Evolutionary conservation across 1,140 invertebrate genomes (phyloP), one percentile per base, ranked within the genome.

Genomic region (Argopecten irradians): DNA sequence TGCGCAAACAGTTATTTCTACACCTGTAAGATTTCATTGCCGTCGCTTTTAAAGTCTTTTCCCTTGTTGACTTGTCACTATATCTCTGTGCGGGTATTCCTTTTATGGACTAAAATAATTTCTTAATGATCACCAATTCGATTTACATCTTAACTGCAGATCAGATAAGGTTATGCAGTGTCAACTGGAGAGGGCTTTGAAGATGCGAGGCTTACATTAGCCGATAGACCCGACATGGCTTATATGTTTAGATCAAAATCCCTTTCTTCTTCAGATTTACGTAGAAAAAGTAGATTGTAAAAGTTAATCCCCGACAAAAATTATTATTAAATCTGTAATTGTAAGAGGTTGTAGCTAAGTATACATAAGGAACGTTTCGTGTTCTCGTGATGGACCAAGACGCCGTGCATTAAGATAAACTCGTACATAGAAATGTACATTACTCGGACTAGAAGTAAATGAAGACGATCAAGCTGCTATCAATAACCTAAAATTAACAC

Each of bases 121-220:
- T 71, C 55, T 71, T 71, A 71, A 71, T 71, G 55, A 71, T 71
- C 55, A 71, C n/a, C 55, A 71, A 71, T 28, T 71, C 55, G 55
- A 71, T 71, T 28, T 71, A 71, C 55, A 71, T 71, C 55, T 71
- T 71, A 71, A 71, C 22, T 5, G 11, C 55, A 22, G 13, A 71
- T 71, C 55, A 71, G 55, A 71, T 71, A 28, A 71, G 28, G 55
- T 71, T 71, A 71, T 71, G 55, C 55, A 71, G 55, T 28, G 55
- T 16, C 55, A n/a, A 22, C 19, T 22, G 28, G 55, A 71, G 11
- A n/a, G 28, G 7, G 22, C 55, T 71, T 71, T 71, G 55, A 71
- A 71, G 55, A n/a, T 71, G 55, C 0, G 55, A n/a, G 5, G 55
- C 55, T 71, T 28, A 71, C 55, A 71, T 28, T 28, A 71, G 1